Evolutionary conservation across 2,113 vertebrate genomes (phyloP), one percentile per base, ranked within the genome.

Genomic region (Corythaeola cristata): DNA sequence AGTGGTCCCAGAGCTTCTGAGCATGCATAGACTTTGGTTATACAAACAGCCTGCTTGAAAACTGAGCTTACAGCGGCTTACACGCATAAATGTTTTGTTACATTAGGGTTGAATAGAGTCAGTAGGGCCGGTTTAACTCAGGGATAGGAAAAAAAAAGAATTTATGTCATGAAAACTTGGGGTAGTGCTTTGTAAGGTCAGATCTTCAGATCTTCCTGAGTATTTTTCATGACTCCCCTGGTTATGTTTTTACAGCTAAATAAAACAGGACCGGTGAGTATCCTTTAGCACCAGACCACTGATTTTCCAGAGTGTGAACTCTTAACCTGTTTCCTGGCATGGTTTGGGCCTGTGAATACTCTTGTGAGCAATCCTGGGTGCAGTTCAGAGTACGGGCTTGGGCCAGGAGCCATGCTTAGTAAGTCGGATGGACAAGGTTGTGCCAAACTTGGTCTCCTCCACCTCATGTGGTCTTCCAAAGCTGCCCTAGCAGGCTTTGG

Each of bases 401-500:
- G 21, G 35, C 26, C 62, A 68, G n/a, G 50, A 75, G 18, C 30
- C 15, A 5, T 27, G 2, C 18, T 77, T 3, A 22, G 7, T 7
- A 26, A 37, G 28, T n/a, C 23, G 19, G 30, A 53, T 64, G n/a
- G 47, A 64, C 33, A 73, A 52, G 11, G 11, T 33, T 60, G 16
- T 0, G 0, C 30, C 35, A 60, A 22, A 63, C 0, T 1, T 56
- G 26, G 3, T 6, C 2, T 44, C 72, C 7, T 55, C 27, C 7
- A 35, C 33, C 18, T 91, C 4, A 0, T 7, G 2, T n/a, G 14
- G 7, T 53, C 19, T 80, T 86, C 45, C 80, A 79, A 60, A 66
- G 41, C 58, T 69, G 28, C 27, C 33, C 52, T 78, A 35, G 22
- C 16, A 56, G 52, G 50, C 76, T 96, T 86, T 7, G 6, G 6